Evolutionary conservation across 2,113 vertebrate species (phyloP).

Genomic region (Ahaetulla prasina): DNA sequence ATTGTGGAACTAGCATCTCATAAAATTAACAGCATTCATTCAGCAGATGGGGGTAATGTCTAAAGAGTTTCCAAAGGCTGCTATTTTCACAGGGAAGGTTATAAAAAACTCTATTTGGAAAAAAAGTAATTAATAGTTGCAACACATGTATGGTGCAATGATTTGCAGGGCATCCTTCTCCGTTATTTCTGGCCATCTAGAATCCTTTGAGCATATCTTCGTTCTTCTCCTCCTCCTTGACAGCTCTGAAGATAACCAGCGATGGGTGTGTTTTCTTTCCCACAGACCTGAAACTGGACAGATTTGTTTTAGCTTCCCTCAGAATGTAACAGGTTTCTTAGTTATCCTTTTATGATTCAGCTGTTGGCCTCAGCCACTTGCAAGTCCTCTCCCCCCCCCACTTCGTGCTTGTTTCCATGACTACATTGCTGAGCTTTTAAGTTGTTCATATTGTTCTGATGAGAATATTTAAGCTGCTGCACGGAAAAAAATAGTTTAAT

Average conservation of each 20-base stretch:
- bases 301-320: not conserved
- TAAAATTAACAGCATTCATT: constrained; percentile 74
- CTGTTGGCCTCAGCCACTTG: not conserved
- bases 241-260: not conserved
- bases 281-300: not conserved
- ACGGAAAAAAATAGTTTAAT: not conserved
- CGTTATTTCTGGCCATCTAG: not conserved
- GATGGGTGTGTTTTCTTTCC: not conserved
- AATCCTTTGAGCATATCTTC: not conserved
- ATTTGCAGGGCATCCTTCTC: not conserved
- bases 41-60: constrained; percentile 54
- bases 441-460: constrained; percentile 24
- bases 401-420: not conserved
- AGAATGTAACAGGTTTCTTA: not conserved
- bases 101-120: constrained; percentile 11
- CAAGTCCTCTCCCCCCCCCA: not conserved
- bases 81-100: constrained; percentile 29
- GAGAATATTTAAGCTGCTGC: not conserved
- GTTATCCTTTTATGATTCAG: not conserved
- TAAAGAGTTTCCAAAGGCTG: constrained; percentile 53
- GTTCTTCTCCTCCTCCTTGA: not conserved
- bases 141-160: not conserved
- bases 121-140: not conserved
- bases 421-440: not conserved
- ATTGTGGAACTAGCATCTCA: constrained; percentile 72